Percentiles rank a stretch among this genome's conserved stretches.
Evolutionary conservation across 92 coral and sea anemone species (phyloP).

Genomic region (Phenganax stokvisi): DNA sequence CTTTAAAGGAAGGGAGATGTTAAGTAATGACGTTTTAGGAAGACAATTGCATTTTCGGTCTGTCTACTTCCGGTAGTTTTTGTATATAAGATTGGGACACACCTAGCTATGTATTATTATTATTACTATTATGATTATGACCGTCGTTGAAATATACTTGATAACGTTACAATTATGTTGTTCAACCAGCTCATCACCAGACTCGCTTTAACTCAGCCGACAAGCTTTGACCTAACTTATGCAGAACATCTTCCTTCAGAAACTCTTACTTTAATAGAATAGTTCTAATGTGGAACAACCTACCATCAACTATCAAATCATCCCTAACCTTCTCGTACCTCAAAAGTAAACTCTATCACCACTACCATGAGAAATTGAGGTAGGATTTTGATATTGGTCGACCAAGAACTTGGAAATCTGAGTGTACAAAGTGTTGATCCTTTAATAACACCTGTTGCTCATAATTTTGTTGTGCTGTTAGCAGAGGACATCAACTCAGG

Average conservation of each 20-base stretch:
- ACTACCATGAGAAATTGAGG: neutral
- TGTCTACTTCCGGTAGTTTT: too few relatives aligned
- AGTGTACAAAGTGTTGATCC: neutral
- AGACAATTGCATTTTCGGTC: too few relatives aligned
- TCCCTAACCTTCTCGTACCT: neutral
- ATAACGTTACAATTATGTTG: too few relatives aligned
- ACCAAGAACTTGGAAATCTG: neutral
- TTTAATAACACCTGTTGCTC: neutral
- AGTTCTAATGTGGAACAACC: neutral
- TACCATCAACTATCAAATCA: neutral
- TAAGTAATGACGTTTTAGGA: too few relatives aligned
- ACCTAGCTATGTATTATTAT: too few relatives aligned
- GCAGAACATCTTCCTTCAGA: neutral
- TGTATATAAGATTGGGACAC: too few relatives aligned
- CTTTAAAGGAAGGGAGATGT: too few relatives aligned
- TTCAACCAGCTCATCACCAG: neutral
- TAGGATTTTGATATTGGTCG: neutral
- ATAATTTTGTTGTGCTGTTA: neutral
- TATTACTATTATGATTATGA: too few relatives aligned
- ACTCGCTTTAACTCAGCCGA: neutral
- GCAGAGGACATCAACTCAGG: too few relatives aligned
- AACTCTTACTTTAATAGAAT: constrained; percentile 2
- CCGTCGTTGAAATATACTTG: neutral
- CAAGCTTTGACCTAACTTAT: neutral
- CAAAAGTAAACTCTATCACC: neutral